phyloP scores from a whole-genome alignment of 2,888 invertebrate species.

The Neria commutata region DNA sequence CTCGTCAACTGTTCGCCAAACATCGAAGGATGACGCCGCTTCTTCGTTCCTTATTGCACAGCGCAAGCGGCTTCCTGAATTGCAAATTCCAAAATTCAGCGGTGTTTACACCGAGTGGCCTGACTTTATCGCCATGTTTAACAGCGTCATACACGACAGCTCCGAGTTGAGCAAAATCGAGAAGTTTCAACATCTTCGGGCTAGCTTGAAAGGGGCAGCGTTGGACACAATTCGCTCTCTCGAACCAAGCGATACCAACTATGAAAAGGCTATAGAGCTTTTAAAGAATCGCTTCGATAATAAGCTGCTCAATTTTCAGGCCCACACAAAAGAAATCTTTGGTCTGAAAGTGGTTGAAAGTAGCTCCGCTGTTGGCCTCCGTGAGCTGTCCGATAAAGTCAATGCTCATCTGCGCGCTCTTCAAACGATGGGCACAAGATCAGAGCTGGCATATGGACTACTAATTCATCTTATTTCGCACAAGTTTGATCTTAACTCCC shows the following conservation, averaged over 20 bases:
- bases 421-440: conserved; percentile 20
- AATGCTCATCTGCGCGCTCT: conserved; percentile 24
- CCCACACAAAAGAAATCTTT: conserved; percentile 30
- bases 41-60: conserved; percentile 3
- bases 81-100: conserved; percentile 4
- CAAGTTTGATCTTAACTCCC: conserved; percentile 18
- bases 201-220: too few relatives aligned
- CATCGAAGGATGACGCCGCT: conserved; percentile 2
- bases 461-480: conserved; percentile 15
- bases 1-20: conserved; percentile 9
- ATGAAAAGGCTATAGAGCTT: conserved; percentile 29
- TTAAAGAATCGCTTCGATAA: conserved; percentile 33
- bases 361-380: conserved; percentile 24
- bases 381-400: conserved; percentile 26
- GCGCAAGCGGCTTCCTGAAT: background rate
- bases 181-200: too few relatives aligned
- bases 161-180: background rate
- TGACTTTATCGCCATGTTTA: conserved; percentile 8
- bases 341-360: conserved; percentile 24
- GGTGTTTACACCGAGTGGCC: conserved; percentile 10
- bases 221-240: conserved; percentile 22
- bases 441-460: conserved; percentile 21
- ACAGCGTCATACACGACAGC: background rate
- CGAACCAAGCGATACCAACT: conserved; percentile 29
- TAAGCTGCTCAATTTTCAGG: conserved; percentile 33